Evolutionary conservation across 2,888 invertebrate species (phyloP).

Genomic region (Conomelus anceps): DNA sequence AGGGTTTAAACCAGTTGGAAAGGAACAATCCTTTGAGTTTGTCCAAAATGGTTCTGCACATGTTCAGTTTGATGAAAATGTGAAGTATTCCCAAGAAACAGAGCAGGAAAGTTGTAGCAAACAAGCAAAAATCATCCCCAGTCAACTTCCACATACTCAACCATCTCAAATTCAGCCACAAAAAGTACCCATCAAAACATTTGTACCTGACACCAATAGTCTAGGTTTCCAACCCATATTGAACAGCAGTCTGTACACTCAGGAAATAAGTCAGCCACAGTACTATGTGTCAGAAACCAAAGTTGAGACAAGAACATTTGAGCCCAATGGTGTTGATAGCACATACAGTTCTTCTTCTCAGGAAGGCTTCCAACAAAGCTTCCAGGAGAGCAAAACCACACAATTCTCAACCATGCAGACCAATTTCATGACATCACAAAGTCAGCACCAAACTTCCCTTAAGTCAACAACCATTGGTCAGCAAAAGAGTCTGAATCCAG

Average conservation of each 20-base stretch:
- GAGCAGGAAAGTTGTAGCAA: neutral
- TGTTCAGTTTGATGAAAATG: slow-evolving; percentile 17
- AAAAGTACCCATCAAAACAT: slow-evolving; percentile 28
- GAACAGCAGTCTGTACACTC: neutral
- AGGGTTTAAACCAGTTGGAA: slow-evolving; percentile 10
- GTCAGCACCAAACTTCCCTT: too few relatives aligned
- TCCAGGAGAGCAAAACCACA: neutral
- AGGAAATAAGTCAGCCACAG: slow-evolving; percentile 27
- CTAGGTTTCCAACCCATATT: slow-evolving; percentile 14
- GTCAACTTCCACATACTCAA: neutral
- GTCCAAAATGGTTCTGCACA: slow-evolving; percentile 16
- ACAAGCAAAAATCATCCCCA: slow-evolving; percentile 4
- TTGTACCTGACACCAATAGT: neutral
- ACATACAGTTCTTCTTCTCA: neutral
- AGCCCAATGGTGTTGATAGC: neutral
- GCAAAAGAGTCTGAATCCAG: neutral
- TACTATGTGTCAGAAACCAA: slow-evolving; percentile 42
- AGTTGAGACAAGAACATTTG: slow-evolving; percentile 39
- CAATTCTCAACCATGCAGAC: neutral
- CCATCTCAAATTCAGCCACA: slow-evolving; percentile 22
- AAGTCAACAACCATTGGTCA: neutral
- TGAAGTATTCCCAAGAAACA: neutral
- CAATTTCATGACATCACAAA: neutral
- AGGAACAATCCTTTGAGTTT: slow-evolving; percentile 21
- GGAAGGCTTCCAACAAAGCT: neutral